phyloP scores from a whole-genome alignment of 2,888 invertebrate species.

The Callyntrura sp. region DNA sequence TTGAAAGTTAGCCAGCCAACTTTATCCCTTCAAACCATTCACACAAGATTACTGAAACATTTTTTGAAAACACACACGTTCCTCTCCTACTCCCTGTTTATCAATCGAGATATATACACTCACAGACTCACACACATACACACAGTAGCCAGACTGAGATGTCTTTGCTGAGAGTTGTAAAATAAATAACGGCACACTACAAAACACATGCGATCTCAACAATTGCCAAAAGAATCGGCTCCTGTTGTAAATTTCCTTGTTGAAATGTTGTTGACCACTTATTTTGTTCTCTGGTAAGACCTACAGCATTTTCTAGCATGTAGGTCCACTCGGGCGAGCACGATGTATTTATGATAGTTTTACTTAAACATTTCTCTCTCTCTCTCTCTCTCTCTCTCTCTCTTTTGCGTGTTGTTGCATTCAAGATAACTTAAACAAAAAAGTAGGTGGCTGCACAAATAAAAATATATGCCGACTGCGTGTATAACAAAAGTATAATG shows the following conservation, averaged over 20 bases:
- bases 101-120: not conserved
- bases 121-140: not conserved
- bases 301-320: constrained; percentile 77
- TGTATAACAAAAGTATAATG: not conserved
- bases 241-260: constrained; percentile 79
- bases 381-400: too few species aligned
- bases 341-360: not conserved
- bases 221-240: constrained; percentile 75
- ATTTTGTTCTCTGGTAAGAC: constrained; percentile 82
- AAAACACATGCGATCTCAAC: constrained; percentile 59
- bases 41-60: not conserved
- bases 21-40: not conserved
- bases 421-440: not conserved
- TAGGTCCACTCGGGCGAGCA: constrained; percentile 59
- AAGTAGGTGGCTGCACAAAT: not conserved
- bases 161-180: constrained; percentile 28
- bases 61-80: not conserved
- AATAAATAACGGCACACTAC: constrained; percentile 65
- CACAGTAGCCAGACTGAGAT: constrained; percentile 38
- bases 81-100: too few species aligned
- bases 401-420: too few species aligned
- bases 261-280: constrained; percentile 84
- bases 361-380: not conserved
- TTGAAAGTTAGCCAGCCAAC: not conserved
- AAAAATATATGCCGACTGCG: not conserved